Conservation (phyloP, 2,888 invertebrate genomes). For the Acronicta psi region DNA sequence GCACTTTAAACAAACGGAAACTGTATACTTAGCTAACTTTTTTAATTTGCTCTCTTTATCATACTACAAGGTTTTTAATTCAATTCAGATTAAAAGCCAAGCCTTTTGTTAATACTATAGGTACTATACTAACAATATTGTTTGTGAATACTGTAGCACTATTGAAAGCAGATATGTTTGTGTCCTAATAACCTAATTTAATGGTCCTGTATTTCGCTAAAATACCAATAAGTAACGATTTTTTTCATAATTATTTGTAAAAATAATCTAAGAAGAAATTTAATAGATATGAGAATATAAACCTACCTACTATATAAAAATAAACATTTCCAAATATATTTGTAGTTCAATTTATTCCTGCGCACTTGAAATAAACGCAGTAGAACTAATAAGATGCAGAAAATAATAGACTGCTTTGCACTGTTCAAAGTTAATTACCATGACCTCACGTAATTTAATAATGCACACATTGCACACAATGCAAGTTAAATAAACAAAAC, state of each 20-base stretch:
- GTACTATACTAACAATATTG: not conserved
- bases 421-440: conserved; percentile 6
- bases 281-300: too few relatives aligned
- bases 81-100: conserved; percentile 26
- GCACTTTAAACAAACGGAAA: conserved; percentile 78
- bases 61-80: conserved; percentile 27
- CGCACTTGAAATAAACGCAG: not conserved
- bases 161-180: conserved; percentile 32
- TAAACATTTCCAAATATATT: too few relatives aligned
- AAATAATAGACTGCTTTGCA: not conserved
- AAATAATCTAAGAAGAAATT: too few relatives aligned
- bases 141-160: conserved; percentile 13
- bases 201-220: conserved; percentile 18
- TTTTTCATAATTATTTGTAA: too few relatives aligned
- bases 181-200: conserved; percentile 28
- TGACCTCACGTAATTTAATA: conserved; percentile 5
- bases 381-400: not conserved
- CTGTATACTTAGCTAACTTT: conserved; percentile 69
- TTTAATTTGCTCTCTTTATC: conserved; percentile 64
- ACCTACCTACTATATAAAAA: too few relatives aligned
- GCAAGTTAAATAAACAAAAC: not conserved
- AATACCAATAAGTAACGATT: too few relatives aligned
- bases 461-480: conserved; percentile 4
- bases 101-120: conserved; percentile 6
- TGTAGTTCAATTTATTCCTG: too few relatives aligned